Evolutionary conservation across 2,888 invertebrate genomes (phyloP).

Genomic region (Xylocampa areola): DNA sequence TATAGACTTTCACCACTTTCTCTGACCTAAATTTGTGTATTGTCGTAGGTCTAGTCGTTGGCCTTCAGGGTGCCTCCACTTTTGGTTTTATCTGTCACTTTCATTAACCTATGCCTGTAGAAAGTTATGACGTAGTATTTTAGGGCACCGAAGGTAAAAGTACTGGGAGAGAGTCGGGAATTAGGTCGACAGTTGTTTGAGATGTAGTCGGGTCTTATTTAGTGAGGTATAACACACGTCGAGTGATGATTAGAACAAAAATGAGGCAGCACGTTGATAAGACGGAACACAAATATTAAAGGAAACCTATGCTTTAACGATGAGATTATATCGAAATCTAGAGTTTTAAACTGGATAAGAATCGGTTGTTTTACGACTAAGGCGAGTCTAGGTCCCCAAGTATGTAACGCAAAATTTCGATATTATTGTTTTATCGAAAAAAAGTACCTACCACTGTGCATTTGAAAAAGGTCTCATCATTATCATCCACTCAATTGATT

Average conservation of each 20-base stretch:
- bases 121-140: slow-evolving; percentile 76
- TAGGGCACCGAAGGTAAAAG: slow-evolving; percentile 71
- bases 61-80: slow-evolving; percentile 82
- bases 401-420: too few relatives aligned
- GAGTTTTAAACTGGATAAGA: too few relatives aligned
- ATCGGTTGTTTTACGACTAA: too few relatives aligned
- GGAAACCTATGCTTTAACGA: too few relatives aligned
- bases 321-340: too few relatives aligned
- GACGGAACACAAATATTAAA: too few relatives aligned
- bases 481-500: too few relatives aligned
- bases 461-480: too few relatives aligned
- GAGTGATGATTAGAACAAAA: background rate
- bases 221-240: background rate
- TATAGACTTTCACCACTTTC: slow-evolving; percentile 86
- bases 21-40: slow-evolving; percentile 78
- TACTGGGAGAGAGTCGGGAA: slow-evolving; percentile 52
- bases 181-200: slow-evolving; percentile 53
- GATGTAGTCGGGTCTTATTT: slow-evolving; percentile 3
- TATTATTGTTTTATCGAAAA: too few relatives aligned
- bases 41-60: slow-evolving; percentile 80
- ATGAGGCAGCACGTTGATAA: too few relatives aligned
- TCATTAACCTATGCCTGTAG: slow-evolving; percentile 76
- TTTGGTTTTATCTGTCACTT: slow-evolving; percentile 85
- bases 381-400: too few relatives aligned
- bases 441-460: too few relatives aligned